phyloP scores from a whole-genome alignment of 2,888 invertebrate species.

The Chydorus sphaericus region DNA sequence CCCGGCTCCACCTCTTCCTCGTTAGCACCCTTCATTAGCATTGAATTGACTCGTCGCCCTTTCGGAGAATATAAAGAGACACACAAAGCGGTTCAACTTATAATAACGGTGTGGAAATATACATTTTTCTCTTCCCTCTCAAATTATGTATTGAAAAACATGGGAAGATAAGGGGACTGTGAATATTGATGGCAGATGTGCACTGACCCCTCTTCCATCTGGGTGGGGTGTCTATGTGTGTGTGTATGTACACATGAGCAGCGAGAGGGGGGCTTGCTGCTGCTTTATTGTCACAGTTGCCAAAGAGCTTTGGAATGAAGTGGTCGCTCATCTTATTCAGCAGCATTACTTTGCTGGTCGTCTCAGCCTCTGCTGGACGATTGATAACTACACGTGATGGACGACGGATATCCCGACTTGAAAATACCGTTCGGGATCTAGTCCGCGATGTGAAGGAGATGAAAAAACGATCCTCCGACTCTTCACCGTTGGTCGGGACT shows the following conservation, averaged over 20 bases:
- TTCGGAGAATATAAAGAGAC: too few relatives aligned
- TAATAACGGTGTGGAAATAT: too few relatives aligned
- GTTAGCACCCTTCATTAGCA: slow-evolving; percentile 4
- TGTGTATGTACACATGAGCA: too few relatives aligned
- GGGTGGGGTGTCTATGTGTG: too few relatives aligned
- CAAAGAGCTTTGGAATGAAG: background rate
- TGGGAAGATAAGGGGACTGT: background rate
- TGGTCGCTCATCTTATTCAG: background rate
- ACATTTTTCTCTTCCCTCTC: background rate
- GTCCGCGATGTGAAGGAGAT: background rate
- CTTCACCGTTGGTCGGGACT: background rate
- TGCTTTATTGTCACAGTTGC: background rate
- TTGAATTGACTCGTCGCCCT: background rate
- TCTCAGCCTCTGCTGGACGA: background rate
- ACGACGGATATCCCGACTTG: background rate
- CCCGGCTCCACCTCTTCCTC: background rate
- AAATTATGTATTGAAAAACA: background rate
- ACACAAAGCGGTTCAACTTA: too few relatives aligned
- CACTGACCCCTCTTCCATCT: too few relatives aligned
- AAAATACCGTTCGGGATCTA: background rate
- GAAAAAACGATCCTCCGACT: background rate
- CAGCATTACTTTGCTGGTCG: too few relatives aligned
- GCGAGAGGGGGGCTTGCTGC: background rate
- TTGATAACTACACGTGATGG: too few relatives aligned
- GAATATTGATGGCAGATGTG: slow-evolving; percentile 5